Evolutionary conservation across 2,797 vertebrate species (phyloP), one percentile per base, ranked within the genome.

Genomic region (Danio kyathit): DNA sequence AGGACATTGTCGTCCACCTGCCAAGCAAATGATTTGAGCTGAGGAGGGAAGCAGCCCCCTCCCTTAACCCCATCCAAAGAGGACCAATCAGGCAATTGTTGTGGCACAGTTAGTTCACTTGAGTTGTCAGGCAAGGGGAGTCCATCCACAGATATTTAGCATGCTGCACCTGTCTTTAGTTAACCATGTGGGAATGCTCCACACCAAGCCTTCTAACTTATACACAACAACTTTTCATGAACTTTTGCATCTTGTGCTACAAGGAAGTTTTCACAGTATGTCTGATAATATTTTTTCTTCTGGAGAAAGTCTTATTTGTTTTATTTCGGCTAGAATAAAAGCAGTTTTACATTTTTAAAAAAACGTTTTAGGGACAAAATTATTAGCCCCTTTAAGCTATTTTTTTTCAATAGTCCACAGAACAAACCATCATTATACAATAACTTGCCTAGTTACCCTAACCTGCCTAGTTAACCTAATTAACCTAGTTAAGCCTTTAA

Each of bases 1-100:
- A 95, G 95, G 96, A 97, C 96, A 97, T 97, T 97, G 96, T 96
- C 96, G 96, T 99, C 96, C 97, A 98, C 97, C 96, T 98, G 96
- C 96, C 95, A 96, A 94, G 94, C 93, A 93, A 97, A 96, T 97
- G 96, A 98, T 96, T 95, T 96, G 95, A 94, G 95, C 93, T 94
- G 94, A 95, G 95, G 83, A 78, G 81, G 67, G 66, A 95, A 1
- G 29, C 29, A 93, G 94, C 89, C 93, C 94, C 93, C 95, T 92
- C 51, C 40, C 46, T 79, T 65, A 66, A 94, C 93, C 95, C 94
- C 95, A 95, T 96, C 96, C 95, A 95, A 96, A 96, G 96, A 96
- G 96, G 95, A 97, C 96, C 97, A 97, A 98, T 98, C 96, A 97
- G 95, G 96, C 96, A 94, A 97, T 98, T 98, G 97, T 93, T 96